A percentile compares a stretch with the other conserved stretches of the same genome.
These are phyloP conservation scores for Heliconius hortense DNA, from an alignment of 2,888 invertebrate species.

Conservation along the genomic window DNA sequence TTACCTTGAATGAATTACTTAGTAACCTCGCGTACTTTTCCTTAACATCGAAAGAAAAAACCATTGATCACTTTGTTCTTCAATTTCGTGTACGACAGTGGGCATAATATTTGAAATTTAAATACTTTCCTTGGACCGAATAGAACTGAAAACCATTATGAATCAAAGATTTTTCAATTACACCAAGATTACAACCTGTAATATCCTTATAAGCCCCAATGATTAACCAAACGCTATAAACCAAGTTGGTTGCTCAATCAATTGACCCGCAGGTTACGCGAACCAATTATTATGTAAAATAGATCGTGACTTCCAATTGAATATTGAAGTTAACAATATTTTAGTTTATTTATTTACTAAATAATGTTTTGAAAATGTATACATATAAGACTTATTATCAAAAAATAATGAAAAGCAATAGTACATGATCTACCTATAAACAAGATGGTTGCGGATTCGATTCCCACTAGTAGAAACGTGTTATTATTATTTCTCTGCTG, in stretches of 20 bases:
- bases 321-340: conserved; percentile 12
- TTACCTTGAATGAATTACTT: no score
- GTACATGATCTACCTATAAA: not conserved
- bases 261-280: conserved; percentile 21
- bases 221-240: conserved; percentile 1
- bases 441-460: not conserved
- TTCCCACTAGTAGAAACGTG: not conserved
- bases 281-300: conserved; percentile 25
- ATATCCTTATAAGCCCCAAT: not conserved
- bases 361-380: not conserved
- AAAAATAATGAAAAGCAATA: no score
- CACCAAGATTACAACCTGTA: not conserved
- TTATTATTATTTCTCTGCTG: not conserved
- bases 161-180: no score
- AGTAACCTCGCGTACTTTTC: no score
- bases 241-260: conserved; percentile 2
- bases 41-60: no score
- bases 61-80: no score
- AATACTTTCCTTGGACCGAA: no score
- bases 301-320: conserved; percentile 26
- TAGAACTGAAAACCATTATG: no score
- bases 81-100: no score
- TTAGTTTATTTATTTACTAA: not conserved
- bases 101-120: no score
- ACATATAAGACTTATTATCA: no score